Base-by-base conservation (phyloP, 2,888 invertebrate species). In the Achlya flavicornis region DNA sequence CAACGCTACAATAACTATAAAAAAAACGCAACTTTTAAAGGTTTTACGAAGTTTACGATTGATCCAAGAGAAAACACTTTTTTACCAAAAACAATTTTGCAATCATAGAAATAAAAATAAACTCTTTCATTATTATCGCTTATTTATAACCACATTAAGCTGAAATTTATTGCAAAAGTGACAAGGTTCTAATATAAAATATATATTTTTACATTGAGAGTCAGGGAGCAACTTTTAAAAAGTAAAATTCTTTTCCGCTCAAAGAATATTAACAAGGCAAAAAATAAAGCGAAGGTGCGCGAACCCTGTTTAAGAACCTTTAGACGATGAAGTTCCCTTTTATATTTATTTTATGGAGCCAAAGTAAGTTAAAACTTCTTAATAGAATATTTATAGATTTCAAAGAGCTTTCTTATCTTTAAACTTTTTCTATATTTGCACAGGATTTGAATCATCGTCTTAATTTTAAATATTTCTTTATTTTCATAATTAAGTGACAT, bases 231-330 rank as follows among this genome's bases (percentile, higher is more conserved):
- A 46, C n/a, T 46, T 46, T 46, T 7, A 7, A 46, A 4, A 46
- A n/a, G 46, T 7, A 46, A 5, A 46, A 41, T 41, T 46, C 14
- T 46, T 46, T 46, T n/a, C n/a, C 46, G 14, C 46, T 46, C 46
- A 46, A 46, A n/a, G 46, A 46, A n/a, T 46, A 46, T 46, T 46
- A 46, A n/a, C n/a, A 46, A 46, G 46, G 46, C n/a, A 46, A 46
- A 43, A 43, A 46, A 46, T 46, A 46, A 46, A 46, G n/a, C 46
- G n/a, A 46, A 46, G n/a, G 14, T n/a, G 46, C 46, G n/a, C 46
- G n/a, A 46, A n/a, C 14, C n/a, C n/a, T 7, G n/a, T n/a, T 38
- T 38, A 12, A 41, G 41, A 41, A 41, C 12, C 12, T 12, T 41
- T 1, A 35, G 35, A 35, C 35, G 35, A 35, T 35, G 41, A 41